Conservation (phyloP, 2,888 invertebrate species). For the Chrysomela aeneicollis region DNA sequence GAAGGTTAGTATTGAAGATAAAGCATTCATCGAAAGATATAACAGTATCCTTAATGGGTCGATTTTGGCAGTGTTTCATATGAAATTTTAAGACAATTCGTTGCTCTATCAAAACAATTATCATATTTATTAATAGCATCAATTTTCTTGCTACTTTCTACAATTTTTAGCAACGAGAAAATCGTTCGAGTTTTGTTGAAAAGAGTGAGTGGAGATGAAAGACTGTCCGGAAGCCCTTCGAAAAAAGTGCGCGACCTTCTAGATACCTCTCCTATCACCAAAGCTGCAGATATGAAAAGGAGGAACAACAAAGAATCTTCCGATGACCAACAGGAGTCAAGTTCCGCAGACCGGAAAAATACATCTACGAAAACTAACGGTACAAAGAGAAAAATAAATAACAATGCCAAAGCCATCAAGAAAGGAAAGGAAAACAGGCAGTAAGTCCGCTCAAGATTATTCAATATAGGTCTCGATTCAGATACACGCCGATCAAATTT, state of each 20-base stretch:
- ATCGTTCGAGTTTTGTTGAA: conserved; percentile 26
- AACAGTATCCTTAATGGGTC: neutral
- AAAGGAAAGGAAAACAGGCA: conserved; percentile 27
- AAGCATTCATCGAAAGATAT: neutral
- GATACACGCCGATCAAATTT: too few species aligned
- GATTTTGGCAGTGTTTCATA: neutral
- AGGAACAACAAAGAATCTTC: neutral
- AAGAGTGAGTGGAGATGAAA: conserved; percentile 24
- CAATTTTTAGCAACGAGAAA: conserved; percentile 18
- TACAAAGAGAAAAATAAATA: neutral
- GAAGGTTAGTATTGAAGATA: conserved; percentile 21
- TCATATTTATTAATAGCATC: too few species aligned
- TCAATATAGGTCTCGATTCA: neutral
- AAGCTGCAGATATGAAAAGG: conserved; percentile 13
- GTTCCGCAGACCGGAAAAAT: neutral
- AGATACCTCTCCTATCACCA: conserved; percentile 20
- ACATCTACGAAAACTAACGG: neutral
- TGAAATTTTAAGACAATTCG: too few species aligned
- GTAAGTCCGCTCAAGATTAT: conserved; percentile 4
- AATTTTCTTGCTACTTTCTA: too few species aligned
- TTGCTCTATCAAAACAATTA: too few species aligned
- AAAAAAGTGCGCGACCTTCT: conserved; percentile 19
- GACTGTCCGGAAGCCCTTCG: conserved; percentile 12
- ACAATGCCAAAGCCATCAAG: neutral
- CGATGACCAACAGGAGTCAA: neutral